A percentile compares a stretch with the other conserved stretches of the same genome.
Conservation (phyloP, 2,797 vertebrate species). For the Syngnathus rostellatus region DNA sequence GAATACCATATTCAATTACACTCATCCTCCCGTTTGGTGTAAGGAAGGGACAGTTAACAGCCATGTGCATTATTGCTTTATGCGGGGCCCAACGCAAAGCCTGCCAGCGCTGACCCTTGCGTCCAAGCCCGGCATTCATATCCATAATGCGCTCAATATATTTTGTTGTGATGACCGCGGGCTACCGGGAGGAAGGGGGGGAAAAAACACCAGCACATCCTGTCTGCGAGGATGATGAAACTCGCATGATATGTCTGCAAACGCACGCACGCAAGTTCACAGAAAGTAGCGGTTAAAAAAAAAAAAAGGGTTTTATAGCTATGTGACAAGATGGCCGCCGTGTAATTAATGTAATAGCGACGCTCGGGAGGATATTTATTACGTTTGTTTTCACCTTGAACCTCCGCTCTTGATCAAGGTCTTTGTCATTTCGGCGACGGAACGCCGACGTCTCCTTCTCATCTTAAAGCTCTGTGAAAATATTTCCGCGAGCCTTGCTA, state of each 20-base stretch:
- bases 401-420: conserved; percentile 17
- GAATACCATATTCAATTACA: conserved; percentile 63
- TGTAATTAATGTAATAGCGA: conserved; percentile 26
- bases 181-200: conserved; percentile 50
- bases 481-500: conserved; percentile 46
- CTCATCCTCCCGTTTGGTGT: conserved; percentile 42
- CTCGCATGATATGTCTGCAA: conserved; percentile 58
- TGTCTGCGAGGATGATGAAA: conserved; percentile 67
- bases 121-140: conserved; percentile 73
- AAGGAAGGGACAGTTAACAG: conserved; percentile 63
- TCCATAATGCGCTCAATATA: conserved; percentile 79
- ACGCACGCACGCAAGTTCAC: conserved; percentile 20
- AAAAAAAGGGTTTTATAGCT: conserved; percentile 8
- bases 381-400: conserved; percentile 30
- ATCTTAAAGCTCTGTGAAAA: conserved; percentile 45
- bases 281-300: conserved; percentile 26
- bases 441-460: conserved; percentile 31
- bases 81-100: conserved; percentile 62
- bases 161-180: conserved; percentile 71
- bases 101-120: conserved; percentile 69
- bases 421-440: conserved; percentile 16
- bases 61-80: conserved; percentile 71
- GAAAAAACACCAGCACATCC: conserved; percentile 67
- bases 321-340: conserved; percentile 21
- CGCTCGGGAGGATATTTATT: conserved; percentile 19